Conservation (phyloP, 2,888 invertebrate genomes). For the Eupithecia exiguata region DNA sequence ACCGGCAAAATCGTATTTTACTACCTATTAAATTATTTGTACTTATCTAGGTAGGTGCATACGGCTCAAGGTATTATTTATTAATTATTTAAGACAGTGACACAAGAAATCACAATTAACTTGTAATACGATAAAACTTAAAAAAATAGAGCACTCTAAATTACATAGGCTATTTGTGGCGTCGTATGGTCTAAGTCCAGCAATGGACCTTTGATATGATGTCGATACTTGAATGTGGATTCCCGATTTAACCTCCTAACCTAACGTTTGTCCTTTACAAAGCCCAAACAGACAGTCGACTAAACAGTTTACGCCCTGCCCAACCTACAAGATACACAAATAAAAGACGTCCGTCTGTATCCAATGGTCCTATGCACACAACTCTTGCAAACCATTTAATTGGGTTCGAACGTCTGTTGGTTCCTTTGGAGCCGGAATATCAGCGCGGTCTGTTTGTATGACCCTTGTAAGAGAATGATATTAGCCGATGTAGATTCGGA, state of each 20-base stretch:
- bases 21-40: not conserved
- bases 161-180: not conserved
- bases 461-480: constrained; percentile 40
- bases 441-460: constrained; percentile 39
- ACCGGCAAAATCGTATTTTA: too few relatives aligned
- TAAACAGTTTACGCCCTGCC: constrained; percentile 35
- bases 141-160: too few relatives aligned
- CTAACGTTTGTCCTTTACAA: not conserved
- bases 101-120: too few relatives aligned
- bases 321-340: constrained; percentile 44
- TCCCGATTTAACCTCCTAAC: not conserved
- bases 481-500: constrained; percentile 11
- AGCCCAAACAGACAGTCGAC: constrained; percentile 1
- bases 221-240: not conserved
- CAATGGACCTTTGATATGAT: not conserved
- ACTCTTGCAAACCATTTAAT: constrained; percentile 66
- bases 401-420: constrained; percentile 71
- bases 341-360: constrained; percentile 46
- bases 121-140: too few relatives aligned
- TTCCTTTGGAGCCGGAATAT: constrained; percentile 41
- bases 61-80: not conserved
- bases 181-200: not conserved
- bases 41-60: not conserved
- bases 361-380: constrained; percentile 69
- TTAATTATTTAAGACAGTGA: not conserved